Percentiles rank a stretch among this genome's conserved stretches.
These are phyloP conservation scores for Elysia chlorotica DNA, from an alignment of 1,140 invertebrate species.

Conservation along the genomic window DNA sequence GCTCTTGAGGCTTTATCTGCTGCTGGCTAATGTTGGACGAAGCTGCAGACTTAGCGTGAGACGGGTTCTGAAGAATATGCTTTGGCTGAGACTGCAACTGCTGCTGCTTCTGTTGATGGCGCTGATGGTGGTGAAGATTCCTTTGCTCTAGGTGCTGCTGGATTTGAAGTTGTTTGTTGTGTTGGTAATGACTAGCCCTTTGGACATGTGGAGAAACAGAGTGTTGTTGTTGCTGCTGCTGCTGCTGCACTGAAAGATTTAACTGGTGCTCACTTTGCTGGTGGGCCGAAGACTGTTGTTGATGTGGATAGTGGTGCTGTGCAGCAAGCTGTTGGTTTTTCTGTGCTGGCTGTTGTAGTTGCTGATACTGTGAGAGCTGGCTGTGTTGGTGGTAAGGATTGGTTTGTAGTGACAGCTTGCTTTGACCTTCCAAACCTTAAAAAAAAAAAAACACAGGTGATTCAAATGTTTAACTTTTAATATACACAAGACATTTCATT, in stretches of 20 bases:
- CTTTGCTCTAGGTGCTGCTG: conserved; percentile 20
- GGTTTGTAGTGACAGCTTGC: too few relatives aligned
- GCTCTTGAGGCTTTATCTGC: too few relatives aligned
- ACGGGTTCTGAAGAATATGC: conserved; percentile 17
- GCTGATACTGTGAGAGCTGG: too few relatives aligned
- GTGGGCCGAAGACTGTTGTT: neutral
- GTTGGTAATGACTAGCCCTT: neutral
- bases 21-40: too few relatives aligned
- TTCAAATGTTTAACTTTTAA: too few relatives aligned
- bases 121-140: conserved; percentile 10
- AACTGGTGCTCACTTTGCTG: neutral
- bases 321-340: neutral
- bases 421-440: too few relatives aligned
- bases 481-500: too few relatives aligned
- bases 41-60: too few relatives aligned
- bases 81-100: conserved; percentile 17
- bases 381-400: too few relatives aligned
- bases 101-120: conserved; percentile 11
- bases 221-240: conserved; percentile 10
- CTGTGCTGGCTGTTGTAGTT: neutral
- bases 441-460: too few relatives aligned
- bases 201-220: neutral
- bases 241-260: neutral
- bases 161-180: conserved; percentile 18
- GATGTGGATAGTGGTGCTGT: conserved; percentile 15